These are phyloP conservation scores for Paratilapia polleni DNA, from an alignment of 2,113 vertebrate species.

Conservation along the genomic window DNA sequence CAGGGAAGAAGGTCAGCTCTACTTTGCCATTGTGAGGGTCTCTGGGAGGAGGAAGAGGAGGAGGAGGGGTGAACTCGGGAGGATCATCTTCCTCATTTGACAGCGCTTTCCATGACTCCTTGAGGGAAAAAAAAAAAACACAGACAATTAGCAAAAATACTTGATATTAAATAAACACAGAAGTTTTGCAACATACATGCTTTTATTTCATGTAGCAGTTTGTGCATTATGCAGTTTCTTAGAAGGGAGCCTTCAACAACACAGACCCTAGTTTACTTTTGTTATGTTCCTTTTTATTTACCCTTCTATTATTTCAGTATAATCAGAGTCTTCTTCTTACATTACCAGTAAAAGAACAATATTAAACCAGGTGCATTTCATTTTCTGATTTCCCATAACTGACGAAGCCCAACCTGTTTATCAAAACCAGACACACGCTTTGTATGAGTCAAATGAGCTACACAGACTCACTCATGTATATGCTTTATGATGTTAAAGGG, in stretches of 20 bases:
- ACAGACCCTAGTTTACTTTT: background rate
- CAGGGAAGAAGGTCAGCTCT: slow-evolving; percentile 72
- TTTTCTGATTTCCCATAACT: background rate
- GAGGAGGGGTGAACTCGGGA: slow-evolving; percentile 88
- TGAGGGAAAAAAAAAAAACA: background rate
- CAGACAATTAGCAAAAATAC: background rate
- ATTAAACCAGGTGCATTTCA: background rate
- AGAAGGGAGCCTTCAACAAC: background rate
- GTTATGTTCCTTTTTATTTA: background rate
- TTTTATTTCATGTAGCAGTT: background rate
- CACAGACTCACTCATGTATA: background rate
- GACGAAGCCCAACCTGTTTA: background rate
- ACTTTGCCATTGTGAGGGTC: slow-evolving; percentile 83
- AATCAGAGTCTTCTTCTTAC: background rate
- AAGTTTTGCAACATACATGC: background rate
- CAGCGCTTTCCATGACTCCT: slow-evolving; percentile 96
- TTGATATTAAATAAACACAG: background rate
- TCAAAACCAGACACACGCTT: background rate
- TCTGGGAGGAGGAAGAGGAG: slow-evolving; percentile 85
- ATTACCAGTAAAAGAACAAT: background rate
- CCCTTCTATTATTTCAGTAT: background rate
- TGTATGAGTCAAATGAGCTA: background rate
- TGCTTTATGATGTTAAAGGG: background rate
- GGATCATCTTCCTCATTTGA: slow-evolving; percentile 94
- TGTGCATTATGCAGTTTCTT: background rate